Percentiles rank a stretch among this genome's conserved stretches.
These are phyloP conservation scores for Amiota minor DNA, from an alignment of 2,888 invertebrate genomes.

Conservation along the genomic window DNA sequence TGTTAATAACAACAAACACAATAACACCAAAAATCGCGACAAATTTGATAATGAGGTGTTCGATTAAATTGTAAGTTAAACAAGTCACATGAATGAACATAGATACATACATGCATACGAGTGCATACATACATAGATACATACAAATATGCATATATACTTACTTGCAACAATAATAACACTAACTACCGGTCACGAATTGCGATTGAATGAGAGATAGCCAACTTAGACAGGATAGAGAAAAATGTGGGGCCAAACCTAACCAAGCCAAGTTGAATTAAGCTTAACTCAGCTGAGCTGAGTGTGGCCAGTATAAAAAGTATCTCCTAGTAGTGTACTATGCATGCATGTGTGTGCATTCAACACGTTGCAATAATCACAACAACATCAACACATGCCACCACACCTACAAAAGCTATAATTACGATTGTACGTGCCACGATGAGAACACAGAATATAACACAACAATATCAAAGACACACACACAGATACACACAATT, in stretches of 20 bases:
- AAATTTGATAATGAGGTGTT: slow-evolving; percentile 62
- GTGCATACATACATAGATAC: no score
- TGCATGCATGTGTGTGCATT: no score
- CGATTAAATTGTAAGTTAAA: slow-evolving; percentile 65
- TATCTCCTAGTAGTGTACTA: no score
- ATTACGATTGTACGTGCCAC: slow-evolving; percentile 26
- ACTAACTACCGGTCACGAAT: slow-evolving; percentile 58
- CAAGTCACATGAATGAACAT: slow-evolving; percentile 35
- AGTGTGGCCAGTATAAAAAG: no score
- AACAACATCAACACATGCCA: neutral
- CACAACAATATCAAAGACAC: neutral
- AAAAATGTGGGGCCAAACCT: no score
- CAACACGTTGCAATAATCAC: slow-evolving; percentile 28
- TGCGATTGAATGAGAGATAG: neutral
- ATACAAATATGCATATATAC: neutral
- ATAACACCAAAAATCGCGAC: slow-evolving; percentile 58
- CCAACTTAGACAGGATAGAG: no score
- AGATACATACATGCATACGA: no score
- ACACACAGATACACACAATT: neutral
- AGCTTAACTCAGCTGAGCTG: no score
- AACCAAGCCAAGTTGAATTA: no score
- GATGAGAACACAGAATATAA: neutral
- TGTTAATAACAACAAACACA: neutral
- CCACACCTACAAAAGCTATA: slow-evolving; percentile 17
- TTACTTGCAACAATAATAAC: slow-evolving; percentile 37